Base-by-base conservation (phyloP, 2,888 invertebrate species). In the Polydesmus complanatus region DNA sequence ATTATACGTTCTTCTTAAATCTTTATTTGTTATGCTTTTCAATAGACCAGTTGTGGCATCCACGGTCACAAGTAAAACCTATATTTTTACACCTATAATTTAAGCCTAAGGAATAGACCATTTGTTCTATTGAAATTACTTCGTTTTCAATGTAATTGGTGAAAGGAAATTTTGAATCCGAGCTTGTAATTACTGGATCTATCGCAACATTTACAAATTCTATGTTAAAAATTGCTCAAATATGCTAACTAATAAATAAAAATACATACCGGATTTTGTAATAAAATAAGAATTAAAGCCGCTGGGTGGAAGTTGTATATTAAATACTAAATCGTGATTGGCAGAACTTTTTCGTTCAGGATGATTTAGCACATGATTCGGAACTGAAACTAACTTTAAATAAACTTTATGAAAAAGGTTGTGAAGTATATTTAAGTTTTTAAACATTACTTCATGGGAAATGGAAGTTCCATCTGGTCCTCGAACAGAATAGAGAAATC, bases 1-100 rank as follows among this genome's bases (percentile, higher is more conserved):
- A 3, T 67, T 63, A 22, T 71, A 64, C 1, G 67, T 66, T 1
- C 70, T 61, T 1, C 68, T 64, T 3, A 63, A 67, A 21, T n/a
- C 23, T 21, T 55, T 49, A 54, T 62, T 63, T 22, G 61, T 57
- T 2, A 65, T 72, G 48, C 67, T 72, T 0, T 75, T 73, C 0
- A 87, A 71, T 8, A 78, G 71, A 0, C 86, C 86, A 0, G 78
- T 77, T 0, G 68, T 65, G 3, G 74, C 70, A 71, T 85, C 80
- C 55, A 83, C 75, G 60, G 77, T 75, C 56, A 86, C 67, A 11
- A 69, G 64, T 19, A 76, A 58, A 59, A 75, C 65, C 37, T 37
- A 37, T 5, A 11, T n/a, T 11, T 8, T 11, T 11, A 11, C n/a
- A 8, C 5, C 3, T 21, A 22, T 52, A 3, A 19, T 11, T 52